Percentiles rank a stretch among this genome's conserved stretches.
Conservation (phyloP, 2,797 vertebrate species). For the Arremon aurantiirostris region DNA sequence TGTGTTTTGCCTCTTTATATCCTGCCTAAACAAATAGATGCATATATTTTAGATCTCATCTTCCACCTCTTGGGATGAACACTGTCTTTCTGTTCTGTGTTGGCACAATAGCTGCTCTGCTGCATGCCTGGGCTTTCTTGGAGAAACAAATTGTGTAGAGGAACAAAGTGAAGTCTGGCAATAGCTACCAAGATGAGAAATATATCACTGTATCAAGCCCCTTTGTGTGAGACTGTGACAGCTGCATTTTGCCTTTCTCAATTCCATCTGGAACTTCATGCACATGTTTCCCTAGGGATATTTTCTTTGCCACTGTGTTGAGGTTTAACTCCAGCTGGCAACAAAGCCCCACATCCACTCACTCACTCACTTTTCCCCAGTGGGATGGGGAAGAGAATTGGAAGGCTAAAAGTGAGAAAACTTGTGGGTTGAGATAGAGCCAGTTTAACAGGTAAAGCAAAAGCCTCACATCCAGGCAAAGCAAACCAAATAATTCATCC, state of each 20-base stretch:
- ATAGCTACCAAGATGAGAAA: background rate
- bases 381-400: background rate
- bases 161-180: background rate
- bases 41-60: background rate
- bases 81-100: background rate
- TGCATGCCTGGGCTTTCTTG: background rate
- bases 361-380: background rate
- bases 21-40: background rate
- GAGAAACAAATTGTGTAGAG: background rate
- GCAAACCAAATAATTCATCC: background rate
- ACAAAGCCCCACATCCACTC: background rate
- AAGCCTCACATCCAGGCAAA: background rate
- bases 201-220: background rate
- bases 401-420: background rate
- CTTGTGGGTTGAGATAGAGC: background rate
- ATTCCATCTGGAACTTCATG: background rate
- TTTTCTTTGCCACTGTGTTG: background rate
- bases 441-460: background rate
- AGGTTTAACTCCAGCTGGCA: background rate
- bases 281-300: background rate
- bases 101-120: background rate
- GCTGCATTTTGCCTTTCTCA: background rate
- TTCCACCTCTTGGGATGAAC: background rate
- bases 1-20: background rate
- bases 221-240: background rate